Evolutionary conservation across 1,140 invertebrate genomes (phyloP), one percentile per base, ranked within the genome.

Genomic region (Tetragnatha versicolor): DNA sequence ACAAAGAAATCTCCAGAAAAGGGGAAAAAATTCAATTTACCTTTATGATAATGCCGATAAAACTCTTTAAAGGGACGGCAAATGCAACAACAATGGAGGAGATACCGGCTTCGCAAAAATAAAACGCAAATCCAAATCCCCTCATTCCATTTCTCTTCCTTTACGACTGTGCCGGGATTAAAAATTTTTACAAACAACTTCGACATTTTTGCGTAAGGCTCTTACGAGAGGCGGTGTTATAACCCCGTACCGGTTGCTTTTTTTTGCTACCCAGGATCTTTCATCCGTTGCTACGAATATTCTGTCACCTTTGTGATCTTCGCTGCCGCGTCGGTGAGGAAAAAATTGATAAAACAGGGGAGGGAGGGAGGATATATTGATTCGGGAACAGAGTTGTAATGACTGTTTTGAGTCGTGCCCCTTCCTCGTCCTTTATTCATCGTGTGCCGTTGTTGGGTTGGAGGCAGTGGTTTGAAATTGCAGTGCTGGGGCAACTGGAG

Each of bases 31-130:
- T 29, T 66, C 42, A n/a, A 22, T 17, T 37, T 69, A 51, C 66
- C 33, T 69, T 73, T 29, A 58, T 25, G 45, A 70, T 42, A 73
- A 73, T 58, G 20, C 60, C 69, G 53, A 73, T 73, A 42, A 73
- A 60, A 73, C 53, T 33, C 60, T 60, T 73, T 42, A 60, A 73
- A 73, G 53, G 22, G 45, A 73, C 60, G 33, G 53, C 47, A 35
- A 49, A 70, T 70, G 29, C 47, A 20, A 53, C 66, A 70, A 53
- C 45, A 27, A 31, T 45, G 22, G 27, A 73, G 60, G 60, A 60
- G 29, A 42, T 14, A 73, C 14, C 0, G 20, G 60, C 42, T 22
- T 37, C 29, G 45, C 53, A 31, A 60, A 73, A 58, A 29, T 53
- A 12, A 60, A 53, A 53, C 17, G 25, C n/a, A 10, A 60, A 60